Evolutionary conservation across 2,888 invertebrate genomes (phyloP), one percentile per base, ranked within the genome.

Genomic region (Priocnemis perturbator): DNA sequence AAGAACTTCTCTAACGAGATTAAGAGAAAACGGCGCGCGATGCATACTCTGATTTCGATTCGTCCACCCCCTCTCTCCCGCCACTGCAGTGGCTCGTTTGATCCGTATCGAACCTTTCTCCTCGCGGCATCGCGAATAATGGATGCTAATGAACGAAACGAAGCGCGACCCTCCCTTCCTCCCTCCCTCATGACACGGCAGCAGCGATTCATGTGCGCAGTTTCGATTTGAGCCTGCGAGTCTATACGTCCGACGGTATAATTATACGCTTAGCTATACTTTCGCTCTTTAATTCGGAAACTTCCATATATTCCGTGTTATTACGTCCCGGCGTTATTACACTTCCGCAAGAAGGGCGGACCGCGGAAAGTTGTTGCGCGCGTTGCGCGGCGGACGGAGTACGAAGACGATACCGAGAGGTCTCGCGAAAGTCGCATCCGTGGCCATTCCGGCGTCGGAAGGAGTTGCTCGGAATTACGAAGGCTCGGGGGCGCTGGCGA

Each of bases 61-160:
- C 17, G 3, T 9, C 11, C 26, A 7, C 26, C 11, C 11, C 37
- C 37, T 37, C 14, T 37, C 37, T 37, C 11, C 11, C 2, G 1
- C 7, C 37, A 9, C 37, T 30, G 20, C 20, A 21, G 17, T 23
- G 26, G 50, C 17, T 57, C 48, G 50, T 64, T 57, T 64, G 64
- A 64, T 50, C 57, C 57, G 30, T 15, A 48, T 19, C 47, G 23
- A 48, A 21, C 15, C 44, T 61, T 15, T 19, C 45, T 9, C 23
- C 23, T 21, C 14, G 53, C 53, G 17, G 1, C 53, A 3, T 21
- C 23, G 21, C 15, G 59, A 20, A 47, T 64, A 69, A 66, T 60
- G 53, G 66, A 71, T 66, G 60, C 30, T 71, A 68, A 73, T 63
- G 60, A 65, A 69, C 55, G 64, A 56, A 60, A 30, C 56, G 11